These are phyloP conservation scores for Heliconius ethilla DNA, from an alignment of 2,888 invertebrate species.

Conservation along the genomic window DNA sequence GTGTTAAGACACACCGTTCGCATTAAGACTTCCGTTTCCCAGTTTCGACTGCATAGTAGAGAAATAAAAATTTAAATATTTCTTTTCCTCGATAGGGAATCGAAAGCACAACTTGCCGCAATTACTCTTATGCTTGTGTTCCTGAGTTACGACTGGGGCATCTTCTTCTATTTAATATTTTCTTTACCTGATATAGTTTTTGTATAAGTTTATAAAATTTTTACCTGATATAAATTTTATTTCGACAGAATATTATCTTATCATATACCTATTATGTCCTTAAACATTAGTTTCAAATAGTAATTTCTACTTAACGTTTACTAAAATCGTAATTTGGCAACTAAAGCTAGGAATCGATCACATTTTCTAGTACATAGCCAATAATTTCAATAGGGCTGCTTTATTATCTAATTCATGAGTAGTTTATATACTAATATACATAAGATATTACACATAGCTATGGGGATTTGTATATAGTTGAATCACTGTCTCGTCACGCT, in stretches of 20 bases:
- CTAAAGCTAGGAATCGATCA: background rate
- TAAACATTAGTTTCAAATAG: background rate
- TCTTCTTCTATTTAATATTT: no score
- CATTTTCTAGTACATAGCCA: background rate
- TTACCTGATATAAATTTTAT: background rate
- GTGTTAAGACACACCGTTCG: no score
- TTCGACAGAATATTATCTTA: background rate
- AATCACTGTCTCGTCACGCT: conserved; percentile 74
- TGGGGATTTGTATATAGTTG: conserved; percentile 48
- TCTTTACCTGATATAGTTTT: no score
- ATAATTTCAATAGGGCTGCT: background rate
- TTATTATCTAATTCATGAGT: background rate
- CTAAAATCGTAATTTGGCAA: background rate
- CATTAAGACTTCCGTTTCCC: no score
- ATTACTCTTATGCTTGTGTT: no score
- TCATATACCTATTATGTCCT: background rate
- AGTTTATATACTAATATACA: background rate
- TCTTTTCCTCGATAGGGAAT: no score
- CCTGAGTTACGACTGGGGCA: no score
- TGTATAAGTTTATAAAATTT: no score
- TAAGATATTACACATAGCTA: background rate
- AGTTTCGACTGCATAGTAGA: no score
- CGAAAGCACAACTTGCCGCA: no score
- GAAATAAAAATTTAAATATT: no score
- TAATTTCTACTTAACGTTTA: background rate